phyloP scores from a whole-genome alignment of 2,113 vertebrate species.

The Bothrops jararaca region DNA sequence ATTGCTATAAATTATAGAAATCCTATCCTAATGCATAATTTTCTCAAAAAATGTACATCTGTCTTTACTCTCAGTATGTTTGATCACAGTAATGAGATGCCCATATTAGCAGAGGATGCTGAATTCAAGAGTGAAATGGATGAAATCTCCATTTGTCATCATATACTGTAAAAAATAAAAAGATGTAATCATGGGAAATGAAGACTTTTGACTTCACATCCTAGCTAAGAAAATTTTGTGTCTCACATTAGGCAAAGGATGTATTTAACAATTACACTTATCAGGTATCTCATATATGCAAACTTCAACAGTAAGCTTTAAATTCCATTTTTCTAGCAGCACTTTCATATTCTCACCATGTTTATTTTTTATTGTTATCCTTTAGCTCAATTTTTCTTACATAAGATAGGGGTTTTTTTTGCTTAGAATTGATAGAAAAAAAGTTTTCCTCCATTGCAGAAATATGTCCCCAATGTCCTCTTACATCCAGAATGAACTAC shows the following conservation, averaged over 20 bases:
- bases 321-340: neutral
- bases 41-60: neutral
- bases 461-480: neutral
- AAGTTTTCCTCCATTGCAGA: neutral
- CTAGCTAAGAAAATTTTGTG: neutral
- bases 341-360: neutral
- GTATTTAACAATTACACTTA: neutral
- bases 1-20: neutral
- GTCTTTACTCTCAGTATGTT: neutral
- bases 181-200: neutral
- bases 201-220: neutral
- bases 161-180: neutral
- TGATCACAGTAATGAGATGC: neutral
- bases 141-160: neutral
- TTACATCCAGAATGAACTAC: neutral
- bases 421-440: neutral
- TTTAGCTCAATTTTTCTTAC: neutral
- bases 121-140: neutral
- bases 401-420: neutral
- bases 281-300: neutral
- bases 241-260: neutral
- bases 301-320: neutral
- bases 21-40: neutral
- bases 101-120: neutral
- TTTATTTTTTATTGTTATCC: neutral